Percentiles rank a stretch among this genome's conserved stretches.
phyloP scores from a whole-genome alignment of 2,797 vertebrate species.

The Gastrophryne carolinensis region DNA sequence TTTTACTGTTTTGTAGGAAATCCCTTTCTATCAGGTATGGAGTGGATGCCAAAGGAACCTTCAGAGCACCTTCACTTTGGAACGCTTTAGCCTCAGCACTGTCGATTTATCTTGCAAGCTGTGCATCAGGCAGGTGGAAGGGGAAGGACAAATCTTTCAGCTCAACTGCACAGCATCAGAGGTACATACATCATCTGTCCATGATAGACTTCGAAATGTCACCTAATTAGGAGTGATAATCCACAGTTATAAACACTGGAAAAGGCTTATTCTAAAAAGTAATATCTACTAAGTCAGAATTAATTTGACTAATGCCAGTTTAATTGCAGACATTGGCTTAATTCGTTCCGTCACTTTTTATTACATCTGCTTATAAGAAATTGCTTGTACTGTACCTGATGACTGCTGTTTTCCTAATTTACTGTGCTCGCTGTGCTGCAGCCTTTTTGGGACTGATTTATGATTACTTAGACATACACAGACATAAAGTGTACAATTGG shows the following conservation, averaged over 20 bases:
- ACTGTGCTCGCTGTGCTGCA: not conserved
- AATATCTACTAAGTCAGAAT: not conserved
- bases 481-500: not conserved
- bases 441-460: not conserved
- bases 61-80: slow-evolving; percentile 92
- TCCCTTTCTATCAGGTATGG: slow-evolving; percentile 94
- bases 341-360: not conserved
- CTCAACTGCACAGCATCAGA: slow-evolving; percentile 89
- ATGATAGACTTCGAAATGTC: not conserved
- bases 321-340: not conserved
- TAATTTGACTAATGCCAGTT: not conserved
- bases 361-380: not conserved
- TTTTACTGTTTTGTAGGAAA: slow-evolving; percentile 80
- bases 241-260: not conserved
- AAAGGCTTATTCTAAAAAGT: not conserved
- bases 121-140: slow-evolving; percentile 94
- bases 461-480: not conserved
- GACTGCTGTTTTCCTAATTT: not conserved
- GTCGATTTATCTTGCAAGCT: slow-evolving; percentile 89
- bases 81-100: slow-evolving; percentile 83
- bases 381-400: not conserved
- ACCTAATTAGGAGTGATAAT: not conserved
- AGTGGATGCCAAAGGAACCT: slow-evolving; percentile 89
- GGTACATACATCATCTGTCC: slow-evolving; percentile 65
- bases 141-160: slow-evolving; percentile 97